These are phyloP conservation scores for Urosaurus nigricauda DNA, from an alignment of 2,797 vertebrate species.

Conservation along the genomic window DNA sequence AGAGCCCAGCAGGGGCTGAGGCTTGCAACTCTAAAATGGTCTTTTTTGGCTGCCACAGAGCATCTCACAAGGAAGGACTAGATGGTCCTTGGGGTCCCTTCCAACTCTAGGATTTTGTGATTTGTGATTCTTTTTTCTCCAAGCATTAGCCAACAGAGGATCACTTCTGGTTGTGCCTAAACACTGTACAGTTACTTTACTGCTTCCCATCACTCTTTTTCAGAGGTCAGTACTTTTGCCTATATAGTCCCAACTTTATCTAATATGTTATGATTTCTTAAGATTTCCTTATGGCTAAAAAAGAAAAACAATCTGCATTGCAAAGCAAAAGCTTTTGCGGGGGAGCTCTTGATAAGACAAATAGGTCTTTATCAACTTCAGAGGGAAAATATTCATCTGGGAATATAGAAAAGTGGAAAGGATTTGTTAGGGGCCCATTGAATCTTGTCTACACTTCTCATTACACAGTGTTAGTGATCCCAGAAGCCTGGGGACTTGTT, in stretches of 20 bases:
- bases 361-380: background rate
- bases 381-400: background rate
- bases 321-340: background rate
- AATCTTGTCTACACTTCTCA: slow-evolving; percentile 34
- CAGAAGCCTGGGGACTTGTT: slow-evolving; percentile 11
- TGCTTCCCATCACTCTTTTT: slow-evolving; percentile 4
- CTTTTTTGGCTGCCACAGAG: too few species aligned
- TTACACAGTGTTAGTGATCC: background rate
- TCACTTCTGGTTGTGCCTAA: background rate
- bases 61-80: too few species aligned
- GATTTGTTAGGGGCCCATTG: fast-evolving
- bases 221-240: background rate
- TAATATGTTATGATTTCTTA: fast-evolving
- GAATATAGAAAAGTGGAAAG: background rate
- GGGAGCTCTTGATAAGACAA: background rate
- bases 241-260: background rate
- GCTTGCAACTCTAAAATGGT: too few species aligned
- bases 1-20: too few species aligned
- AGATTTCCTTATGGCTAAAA: background rate
- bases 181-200: background rate
- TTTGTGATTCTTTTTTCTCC: too few species aligned
- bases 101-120: too few species aligned
- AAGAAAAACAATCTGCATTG: slow-evolving; percentile 1
- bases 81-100: too few species aligned
- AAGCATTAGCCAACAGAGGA: background rate